phyloP scores from a whole-genome alignment of 2,888 invertebrate species.

The Brachyopa scutellaris region DNA sequence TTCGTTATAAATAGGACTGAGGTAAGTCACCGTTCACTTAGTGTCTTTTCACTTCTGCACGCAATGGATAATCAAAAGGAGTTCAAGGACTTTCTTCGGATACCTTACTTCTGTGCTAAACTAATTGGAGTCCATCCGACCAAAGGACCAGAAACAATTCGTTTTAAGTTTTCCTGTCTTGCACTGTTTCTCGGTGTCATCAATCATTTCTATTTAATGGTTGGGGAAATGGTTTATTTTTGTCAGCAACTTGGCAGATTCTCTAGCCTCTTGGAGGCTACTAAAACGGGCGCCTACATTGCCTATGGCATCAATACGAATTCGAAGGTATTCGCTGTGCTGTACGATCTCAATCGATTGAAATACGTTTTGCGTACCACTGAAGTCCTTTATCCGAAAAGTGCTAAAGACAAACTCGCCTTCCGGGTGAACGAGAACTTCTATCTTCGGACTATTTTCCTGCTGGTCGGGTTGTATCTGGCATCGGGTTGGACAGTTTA shows the following conservation, averaged over 20 bases:
- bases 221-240: constrained; percentile 70
- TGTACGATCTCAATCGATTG: constrained; percentile 2
- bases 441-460: constrained; percentile 26
- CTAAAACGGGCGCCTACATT: constrained; percentile 64
- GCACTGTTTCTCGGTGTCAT: constrained; percentile 1
- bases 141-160: constrained; percentile 12
- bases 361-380: constrained; percentile 26
- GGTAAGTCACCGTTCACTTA: not conserved
- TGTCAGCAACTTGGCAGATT: constrained; percentile 74
- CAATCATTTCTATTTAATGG: constrained; percentile 43
- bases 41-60: not conserved
- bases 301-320: constrained; percentile 56
- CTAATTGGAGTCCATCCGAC: constrained; percentile 31
- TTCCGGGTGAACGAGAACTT: constrained; percentile 54
- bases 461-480: constrained; percentile 20
- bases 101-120: constrained; percentile 48
- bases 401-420: constrained; percentile 18
- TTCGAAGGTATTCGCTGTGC: constrained; percentile 43
- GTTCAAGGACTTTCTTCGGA: constrained; percentile 41
- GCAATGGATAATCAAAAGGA: constrained; percentile 41
- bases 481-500: constrained; percentile 35
- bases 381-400: constrained; percentile 52
- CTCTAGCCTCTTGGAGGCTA: constrained; percentile 77
- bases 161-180: constrained; percentile 31
- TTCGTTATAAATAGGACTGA: not conserved